Evolutionary conservation across 1,140 invertebrate genomes (phyloP).

Genomic region (Drosophila guanche): DNA sequence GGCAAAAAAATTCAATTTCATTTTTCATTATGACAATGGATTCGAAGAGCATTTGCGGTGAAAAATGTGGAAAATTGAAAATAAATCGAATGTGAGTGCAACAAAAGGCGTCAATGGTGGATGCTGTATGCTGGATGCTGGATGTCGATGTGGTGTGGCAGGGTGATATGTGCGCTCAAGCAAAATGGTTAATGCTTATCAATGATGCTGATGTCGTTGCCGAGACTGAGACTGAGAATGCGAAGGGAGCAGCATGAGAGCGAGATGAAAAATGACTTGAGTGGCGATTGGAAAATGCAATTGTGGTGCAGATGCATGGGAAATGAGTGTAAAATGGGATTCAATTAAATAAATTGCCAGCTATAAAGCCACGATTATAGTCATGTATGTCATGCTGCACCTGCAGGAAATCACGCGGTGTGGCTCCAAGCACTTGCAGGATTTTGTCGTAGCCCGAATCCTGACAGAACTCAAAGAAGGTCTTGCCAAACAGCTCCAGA

Average conservation of each 20-base stretch:
- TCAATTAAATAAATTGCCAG: constrained; percentile 68
- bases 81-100: constrained; percentile 82
- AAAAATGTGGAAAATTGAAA: constrained; percentile 82
- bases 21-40: constrained; percentile 79
- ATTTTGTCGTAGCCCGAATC: constrained; percentile 97
- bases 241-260: constrained; percentile 34
- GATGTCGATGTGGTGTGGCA: constrained; percentile 6
- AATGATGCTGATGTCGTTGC: constrained; percentile 54
- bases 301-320: constrained; percentile 54
- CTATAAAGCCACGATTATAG: not conserved
- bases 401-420: constrained; percentile 95
- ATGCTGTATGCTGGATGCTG: constrained; percentile 1
- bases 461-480: constrained; percentile 97
- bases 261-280: constrained; percentile 68
- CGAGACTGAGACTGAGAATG: constrained; percentile 34
- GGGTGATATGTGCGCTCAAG: constrained; percentile 59
- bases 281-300: constrained; percentile 54
- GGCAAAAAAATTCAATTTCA: constrained; percentile 79
- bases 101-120: constrained; percentile 58
- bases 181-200: constrained; percentile 77
- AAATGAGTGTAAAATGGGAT: constrained; percentile 63
- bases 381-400: constrained; percentile 83
- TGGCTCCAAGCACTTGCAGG: constrained; percentile 95
- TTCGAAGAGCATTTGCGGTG: constrained; percentile 53
- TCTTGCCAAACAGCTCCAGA: constrained; percentile 96